Conservation (phyloP, 2,797 vertebrate genomes). For the Artibeus jamaicensis region DNA sequence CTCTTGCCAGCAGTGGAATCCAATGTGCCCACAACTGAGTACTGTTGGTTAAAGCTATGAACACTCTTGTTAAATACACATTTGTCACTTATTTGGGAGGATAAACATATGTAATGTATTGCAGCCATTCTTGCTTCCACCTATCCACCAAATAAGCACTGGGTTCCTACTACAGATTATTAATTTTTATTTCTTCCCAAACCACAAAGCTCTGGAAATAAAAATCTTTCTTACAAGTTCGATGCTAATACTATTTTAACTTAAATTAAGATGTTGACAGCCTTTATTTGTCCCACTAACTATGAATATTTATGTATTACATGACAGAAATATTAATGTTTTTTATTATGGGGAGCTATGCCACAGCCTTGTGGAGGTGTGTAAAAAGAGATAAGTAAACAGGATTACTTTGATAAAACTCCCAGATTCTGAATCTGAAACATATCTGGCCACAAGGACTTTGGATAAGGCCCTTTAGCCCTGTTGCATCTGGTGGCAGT, state of each 20-base stretch:
- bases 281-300: neutral
- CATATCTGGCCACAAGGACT: neutral
- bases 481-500: neutral
- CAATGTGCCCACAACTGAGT: neutral
- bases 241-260: slow-evolving; percentile 9
- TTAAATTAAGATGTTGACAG: slow-evolving; percentile 20
- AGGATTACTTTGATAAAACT: neutral
- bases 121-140: neutral
- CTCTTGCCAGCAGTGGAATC: slow-evolving; percentile 34
- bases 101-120: neutral
- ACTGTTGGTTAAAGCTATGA: slow-evolving; percentile 31
- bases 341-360: neutral
- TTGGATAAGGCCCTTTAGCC: neutral
- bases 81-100: neutral
- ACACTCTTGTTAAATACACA: neutral
- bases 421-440: slow-evolving; percentile 19
- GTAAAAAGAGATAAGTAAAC: neutral
- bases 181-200: slow-evolving; percentile 11
- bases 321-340: slow-evolving; percentile 32
- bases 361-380: neutral
- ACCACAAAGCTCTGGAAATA: slow-evolving; percentile 32
- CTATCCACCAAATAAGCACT: neutral
- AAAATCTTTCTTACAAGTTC: slow-evolving; percentile 5
- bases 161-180: neutral
- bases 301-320: slow-evolving; percentile 31